Base-by-base conservation (phyloP, 2,113 vertebrate genomes). In the Trematocara unimaculatum region DNA sequence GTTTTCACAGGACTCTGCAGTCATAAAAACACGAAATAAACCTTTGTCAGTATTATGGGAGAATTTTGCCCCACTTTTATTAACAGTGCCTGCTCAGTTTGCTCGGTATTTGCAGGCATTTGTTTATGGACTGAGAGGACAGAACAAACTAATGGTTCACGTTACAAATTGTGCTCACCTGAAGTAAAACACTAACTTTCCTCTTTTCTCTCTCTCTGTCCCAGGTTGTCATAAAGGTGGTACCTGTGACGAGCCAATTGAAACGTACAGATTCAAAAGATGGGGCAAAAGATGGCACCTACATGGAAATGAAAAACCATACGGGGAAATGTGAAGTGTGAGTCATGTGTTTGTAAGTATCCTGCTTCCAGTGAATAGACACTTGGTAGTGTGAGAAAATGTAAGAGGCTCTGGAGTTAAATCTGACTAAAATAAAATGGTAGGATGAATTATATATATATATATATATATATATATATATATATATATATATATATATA, bases 321-420 rank as follows among this genome's bases (percentile, higher is more conserved):
- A 0, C 0, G 1, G 0, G 0, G 0, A 1, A 2, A 2, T 94
- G 94, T 23, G 0, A 8, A 3, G 14, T 96, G 94, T 78, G 0
- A 0, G 0, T 0, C 0, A 1, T 95, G 94, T 77, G 0, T 0
- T n/a, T 7, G 53, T 86, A 77, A 87, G 79, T 31, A 51, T 5
- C 67, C 67, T 72, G 38, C 67, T 26, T 72, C 20, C 38, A 45
- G 20, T 6, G 67, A 70, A 23, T 70, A 42, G 38, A 42, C 1
- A 5, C 64, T 42, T 6, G 13, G 38, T 70, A 42, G 20, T 40
- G 35, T 67, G 62, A 20, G n/a, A 70, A 42, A 23, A 23, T 70
- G 4, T 70, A 70, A 26, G 67, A 15, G 38, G 62, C 20, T 4
- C 11, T 70, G 13, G 20, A 6, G 38, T 70, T 23, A 70, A 6